Base-by-base conservation (phyloP, 35 echinoderm and acorn worm genomes). In the Amphiura filiformis region DNA sequence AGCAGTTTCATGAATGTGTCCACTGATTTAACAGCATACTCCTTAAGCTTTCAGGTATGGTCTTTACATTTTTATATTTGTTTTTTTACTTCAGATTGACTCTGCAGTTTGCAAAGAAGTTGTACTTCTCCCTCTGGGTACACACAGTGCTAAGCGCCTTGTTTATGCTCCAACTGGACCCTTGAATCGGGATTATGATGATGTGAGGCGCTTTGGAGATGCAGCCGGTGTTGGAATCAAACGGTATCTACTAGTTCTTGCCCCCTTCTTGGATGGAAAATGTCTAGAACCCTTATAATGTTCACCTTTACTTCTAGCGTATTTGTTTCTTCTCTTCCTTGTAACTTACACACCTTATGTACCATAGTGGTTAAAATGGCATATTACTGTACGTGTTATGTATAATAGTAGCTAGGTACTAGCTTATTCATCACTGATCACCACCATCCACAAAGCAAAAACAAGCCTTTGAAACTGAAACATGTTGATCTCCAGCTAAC, bases 91-190 rank as follows among this genome's bases (percentile, higher is more conserved):
- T 11, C 44, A 52, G 44, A 52, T 52, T 52, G 44, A 52, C 20
- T 52, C 44, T 52, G 44, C 44, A 52, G 44, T 52, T 11, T 52
- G 34, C 34, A 80, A 80, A 22, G 38, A 80, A 80, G 38, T 80
- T 1, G 38, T 37, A 2, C 78, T 37, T 4, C 38, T 80, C 14
- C 38, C 38, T 34, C 34, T 36, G 34, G 78, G 38, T 7, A 37
- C 38, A 12, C 28, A 79, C 30, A 35, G 22, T 87, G n/a, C 85
- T 39, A 87, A 87, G 64, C 38, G 38, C 1, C 78, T 90, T 9
- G 87, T 98, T 47, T 98, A 92, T 76, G 81, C 96, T 39, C 96
- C 96, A 0, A 98, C 96, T 39, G 96, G 96, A 47, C 92, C 96
- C 26, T 36, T 91, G 4, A 92, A 98, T 44, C 82, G 96, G 14